Evolutionary conservation across 2,113 vertebrate species (phyloP), one percentile per base, ranked within the genome.

Genomic region (Dunckerocampus dactyliophorus): DNA sequence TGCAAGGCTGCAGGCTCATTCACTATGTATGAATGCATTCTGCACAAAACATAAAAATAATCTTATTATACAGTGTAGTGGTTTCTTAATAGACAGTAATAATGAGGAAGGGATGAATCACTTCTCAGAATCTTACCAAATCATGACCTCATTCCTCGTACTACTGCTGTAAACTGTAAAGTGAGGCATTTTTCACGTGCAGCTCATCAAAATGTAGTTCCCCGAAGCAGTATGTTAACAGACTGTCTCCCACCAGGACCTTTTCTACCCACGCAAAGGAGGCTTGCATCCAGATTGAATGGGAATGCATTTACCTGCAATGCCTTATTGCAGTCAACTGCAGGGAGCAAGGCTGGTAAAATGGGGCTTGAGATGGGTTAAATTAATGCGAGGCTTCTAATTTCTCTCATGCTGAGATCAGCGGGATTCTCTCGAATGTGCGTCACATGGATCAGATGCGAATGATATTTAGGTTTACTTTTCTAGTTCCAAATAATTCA

Each of bases 221-320:
- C 21, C 21, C 34, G 46, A 59, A 53, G 54, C 50, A n/a, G n/a
- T 48, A 20, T 56, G 53, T 59, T 17, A 64, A 65, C 70, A 82
- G 57, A 68, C 52, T 54, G 21, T 50, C 51, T 59, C 51, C 56
- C 57, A 22, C n/a, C 24, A 62, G 42, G 51, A 77, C 61, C 24
- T 31, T 65, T 50, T 59, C 59, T 47, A 50, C 48, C 48, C 68
- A 67, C 75, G 74, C 66, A 76, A 55, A 34, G 50, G 59, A 66
- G 55, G 19, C 28, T 56, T 71, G 74, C 52, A 50, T 67, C 52
- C 62, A 71, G 75, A 72, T 79, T 81, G 71, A 37, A 64, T 64
- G 63, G 66, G 69, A 59, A 56, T 79, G 54, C 59, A 63, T 47
- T 82, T 78, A 76, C 62, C 75, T 77, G 74, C 63, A 69, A 75